Evolutionary conservation across 2,113 vertebrate genomes (phyloP), one percentile per base, ranked within the genome.

Genomic region (Plecotus auritus): DNA sequence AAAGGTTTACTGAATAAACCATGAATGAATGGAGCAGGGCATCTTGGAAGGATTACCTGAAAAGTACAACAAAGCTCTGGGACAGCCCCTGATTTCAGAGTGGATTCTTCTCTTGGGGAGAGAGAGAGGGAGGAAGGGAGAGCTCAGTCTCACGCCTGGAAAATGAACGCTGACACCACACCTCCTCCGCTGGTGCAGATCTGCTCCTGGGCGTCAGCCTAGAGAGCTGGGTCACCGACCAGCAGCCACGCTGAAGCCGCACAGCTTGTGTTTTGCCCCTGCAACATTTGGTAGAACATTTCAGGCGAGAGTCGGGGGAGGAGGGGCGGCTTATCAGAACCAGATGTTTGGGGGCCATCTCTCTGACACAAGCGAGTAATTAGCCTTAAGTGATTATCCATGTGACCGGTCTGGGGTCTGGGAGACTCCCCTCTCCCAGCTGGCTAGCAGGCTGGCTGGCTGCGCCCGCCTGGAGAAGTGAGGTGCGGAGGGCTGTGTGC

Each of bases 231-330:
- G 98, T 98, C 98, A 97, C 92, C n/a, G 35, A 64, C 97, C 98
- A 98, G 98, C 98, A 98, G 97, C 91, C 56, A 59, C 23, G 23
- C 56, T 8, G 96, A 96, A 23, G 90, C 96, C 96, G 96, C 77
- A 76, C 97, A 98, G 97, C 97, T 97, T 98, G 98, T 97, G 96
- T 97, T 98, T 97, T 98, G 97, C 96, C 96, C 73, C 85, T 90
- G 98, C 95, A 98, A 98, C 98, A 98, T 98, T 98, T 98, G 98
- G 98, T 98, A 96, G 97, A 98, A 97, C 80, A 90, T 98, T 98
- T 98, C 98, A 96, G 96, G 96, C 90, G 95, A 96, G 85, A 23
- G 54, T 51, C 1, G 4, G 16, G 35, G 73, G 45, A 40, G 59
- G 47, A 49, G 40, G 30, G 47, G 28, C 5, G 80, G 80, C 96